These are phyloP conservation scores for Lithophane ornitopus DNA, from an alignment of 2,888 invertebrate genomes.

Conservation along the genomic window DNA sequence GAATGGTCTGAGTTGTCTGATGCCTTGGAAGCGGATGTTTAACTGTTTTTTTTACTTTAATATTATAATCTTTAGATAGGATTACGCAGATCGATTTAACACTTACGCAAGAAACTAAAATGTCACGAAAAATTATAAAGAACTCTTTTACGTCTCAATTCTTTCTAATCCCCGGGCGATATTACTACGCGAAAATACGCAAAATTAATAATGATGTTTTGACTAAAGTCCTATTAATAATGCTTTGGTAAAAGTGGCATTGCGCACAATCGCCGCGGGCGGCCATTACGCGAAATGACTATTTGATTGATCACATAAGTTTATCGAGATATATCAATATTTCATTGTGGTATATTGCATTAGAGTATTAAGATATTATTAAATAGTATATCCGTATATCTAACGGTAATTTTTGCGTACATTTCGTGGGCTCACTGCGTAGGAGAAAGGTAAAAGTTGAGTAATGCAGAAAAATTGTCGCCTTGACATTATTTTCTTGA, in stretches of 20 bases:
- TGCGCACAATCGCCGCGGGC: slow-evolving; percentile 57
- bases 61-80: background rate
- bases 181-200: slow-evolving; percentile 47
- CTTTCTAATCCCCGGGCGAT: slow-evolving; percentile 35
- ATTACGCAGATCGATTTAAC: slow-evolving; percentile 15
- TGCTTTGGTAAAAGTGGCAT: slow-evolving; percentile 51
- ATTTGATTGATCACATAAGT: slow-evolving; percentile 61
- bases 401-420: slow-evolving; percentile 30
- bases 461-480: slow-evolving; percentile 25
- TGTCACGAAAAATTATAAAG: slow-evolving; percentile 26
- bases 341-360: slow-evolving; percentile 54
- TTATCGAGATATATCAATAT: slow-evolving; percentile 60
- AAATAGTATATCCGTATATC: slow-evolving; percentile 12
- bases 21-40: slow-evolving; percentile 5
- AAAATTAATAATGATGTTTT: slow-evolving; percentile 57
- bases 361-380: slow-evolving; percentile 40
- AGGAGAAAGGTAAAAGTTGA: slow-evolving; percentile 32
- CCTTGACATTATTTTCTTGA: slow-evolving; percentile 38
- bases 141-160: slow-evolving; percentile 24
- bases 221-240: slow-evolving; percentile 55
- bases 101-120: slow-evolving; percentile 39
- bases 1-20: slow-evolving; percentile 1
- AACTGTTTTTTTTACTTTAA: too few species aligned
- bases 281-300: slow-evolving; percentile 62
- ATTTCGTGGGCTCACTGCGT: slow-evolving; percentile 39